Evolutionary conservation across 92 coral and sea anemone species (phyloP).

Genomic region (Phenganax stokvisi): DNA sequence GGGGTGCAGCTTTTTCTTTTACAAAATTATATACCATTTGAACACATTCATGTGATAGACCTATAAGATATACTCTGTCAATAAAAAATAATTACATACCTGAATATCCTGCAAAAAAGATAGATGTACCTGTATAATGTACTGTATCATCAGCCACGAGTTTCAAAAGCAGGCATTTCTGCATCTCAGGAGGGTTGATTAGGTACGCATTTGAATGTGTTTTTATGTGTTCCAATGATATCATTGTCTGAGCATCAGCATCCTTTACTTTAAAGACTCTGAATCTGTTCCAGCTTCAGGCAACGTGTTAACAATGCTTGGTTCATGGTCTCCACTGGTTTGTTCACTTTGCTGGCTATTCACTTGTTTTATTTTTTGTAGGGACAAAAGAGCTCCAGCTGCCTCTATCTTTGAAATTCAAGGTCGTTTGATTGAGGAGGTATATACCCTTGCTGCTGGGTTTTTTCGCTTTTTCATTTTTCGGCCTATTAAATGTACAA

Average conservation of each 20-base stretch:
- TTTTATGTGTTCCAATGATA: conserved; percentile 1
- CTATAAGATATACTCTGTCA: background rate
- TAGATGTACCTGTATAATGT: conserved; percentile 22
- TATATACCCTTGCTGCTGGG: background rate
- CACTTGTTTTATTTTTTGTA: background rate
- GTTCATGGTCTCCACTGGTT: background rate
- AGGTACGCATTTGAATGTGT: background rate
- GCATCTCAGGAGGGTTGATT: conserved; percentile 2
- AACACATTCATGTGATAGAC: conserved; percentile 15
- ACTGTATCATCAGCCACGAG: background rate
- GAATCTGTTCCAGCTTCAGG: background rate
- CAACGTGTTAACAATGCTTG: background rate
- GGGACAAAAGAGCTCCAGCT: background rate
- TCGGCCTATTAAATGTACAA: background rate
- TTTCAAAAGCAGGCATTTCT: conserved; percentile 1
- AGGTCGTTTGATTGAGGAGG: background rate
- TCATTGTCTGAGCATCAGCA: background rate
- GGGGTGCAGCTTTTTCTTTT: conserved; percentile 17
- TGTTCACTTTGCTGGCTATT: background rate
- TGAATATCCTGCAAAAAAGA: background rate
- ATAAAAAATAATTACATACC: too few relatives aligned
- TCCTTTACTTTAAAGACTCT: background rate
- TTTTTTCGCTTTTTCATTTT: background rate
- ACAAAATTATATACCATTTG: conserved; percentile 19
- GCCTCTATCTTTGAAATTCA: background rate